phyloP scores from a whole-genome alignment of 2,797 vertebrate species.

The Sebastes matsubarae region DNA sequence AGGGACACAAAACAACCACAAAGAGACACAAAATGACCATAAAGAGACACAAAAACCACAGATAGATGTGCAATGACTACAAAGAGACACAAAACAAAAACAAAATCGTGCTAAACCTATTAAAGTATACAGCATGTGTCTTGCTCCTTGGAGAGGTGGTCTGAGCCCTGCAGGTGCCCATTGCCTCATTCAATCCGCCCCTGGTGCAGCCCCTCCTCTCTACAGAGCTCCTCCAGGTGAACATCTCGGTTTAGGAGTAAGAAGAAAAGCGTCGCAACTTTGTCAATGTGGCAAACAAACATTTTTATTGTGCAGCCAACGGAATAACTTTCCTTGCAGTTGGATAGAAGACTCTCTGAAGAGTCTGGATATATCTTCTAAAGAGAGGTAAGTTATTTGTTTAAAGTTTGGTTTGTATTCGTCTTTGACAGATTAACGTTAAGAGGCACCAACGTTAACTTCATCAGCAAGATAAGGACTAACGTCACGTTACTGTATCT shows the following conservation, averaged over 20 bases:
- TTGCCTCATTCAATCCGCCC: too few species aligned
- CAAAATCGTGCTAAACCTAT: too few species aligned
- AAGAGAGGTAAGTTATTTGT: neutral
- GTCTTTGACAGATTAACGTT: neutral
- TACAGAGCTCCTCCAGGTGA: neutral
- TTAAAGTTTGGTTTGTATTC: neutral
- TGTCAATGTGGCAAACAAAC: neutral
- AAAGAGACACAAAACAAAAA: too few species aligned
- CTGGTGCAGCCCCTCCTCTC: too few species aligned
- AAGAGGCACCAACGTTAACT: neutral
- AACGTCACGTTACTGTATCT: neutral
- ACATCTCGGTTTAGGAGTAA: neutral
- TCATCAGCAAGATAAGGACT: neutral
- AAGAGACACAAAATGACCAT: too few species aligned
- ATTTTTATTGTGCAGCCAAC: neutral
- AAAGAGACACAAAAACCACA: too few species aligned
- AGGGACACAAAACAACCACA: too few species aligned
- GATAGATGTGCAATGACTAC: too few species aligned
- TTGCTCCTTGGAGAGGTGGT: too few species aligned
- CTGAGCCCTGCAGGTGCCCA: accelerated
- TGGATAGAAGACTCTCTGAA: neutral
- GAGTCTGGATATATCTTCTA: neutral
- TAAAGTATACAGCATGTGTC: too few species aligned
- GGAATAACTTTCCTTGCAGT: neutral
- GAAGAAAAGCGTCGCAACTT: neutral